Evolutionary conservation across 2,888 invertebrate species (phyloP).

Genomic region (Drosophila cracens): DNA sequence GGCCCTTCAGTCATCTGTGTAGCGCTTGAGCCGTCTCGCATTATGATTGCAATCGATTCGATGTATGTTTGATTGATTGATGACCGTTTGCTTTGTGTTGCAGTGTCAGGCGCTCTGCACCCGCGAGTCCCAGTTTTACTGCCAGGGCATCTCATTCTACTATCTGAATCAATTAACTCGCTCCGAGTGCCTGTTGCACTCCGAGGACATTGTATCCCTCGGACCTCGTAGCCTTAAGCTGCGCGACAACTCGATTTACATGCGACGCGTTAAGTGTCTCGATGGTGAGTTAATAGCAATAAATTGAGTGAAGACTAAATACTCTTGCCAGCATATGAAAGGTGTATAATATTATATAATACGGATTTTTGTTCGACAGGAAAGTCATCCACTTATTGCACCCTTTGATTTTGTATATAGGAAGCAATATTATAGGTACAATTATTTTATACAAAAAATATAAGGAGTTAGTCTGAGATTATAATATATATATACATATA

Average conservation of each 20-base stretch:
- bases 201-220: slow-evolving; percentile 92
- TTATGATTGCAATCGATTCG: slow-evolving; percentile 68
- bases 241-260: slow-evolving; percentile 88
- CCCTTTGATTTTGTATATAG: neutral
- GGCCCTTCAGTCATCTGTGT: slow-evolving; percentile 32
- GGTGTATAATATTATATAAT: neutral
- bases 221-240: slow-evolving; percentile 90
- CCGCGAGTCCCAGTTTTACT: slow-evolving; percentile 88
- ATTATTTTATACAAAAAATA: neutral
- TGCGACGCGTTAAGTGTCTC: slow-evolving; percentile 92
- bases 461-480: neutral
- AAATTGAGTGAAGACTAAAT: neutral
- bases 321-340: neutral
- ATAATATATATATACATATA: neutral
- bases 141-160: slow-evolving; percentile 89
- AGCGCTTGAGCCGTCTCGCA: slow-evolving; percentile 51
- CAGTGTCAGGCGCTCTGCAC: slow-evolving; percentile 89
- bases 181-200: slow-evolving; percentile 90
- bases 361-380: neutral
- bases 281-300: slow-evolving; percentile 88
- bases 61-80: slow-evolving; percentile 61
- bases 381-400: neutral
- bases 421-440: neutral
- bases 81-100: slow-evolving; percentile 49
- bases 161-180: slow-evolving; percentile 71